A percentile compares a stretch with the other conserved stretches of the same genome.
These are phyloP conservation scores for Pseudochirops corinnae DNA, from an alignment of 2,797 vertebrate species.

Conservation along the genomic window DNA sequence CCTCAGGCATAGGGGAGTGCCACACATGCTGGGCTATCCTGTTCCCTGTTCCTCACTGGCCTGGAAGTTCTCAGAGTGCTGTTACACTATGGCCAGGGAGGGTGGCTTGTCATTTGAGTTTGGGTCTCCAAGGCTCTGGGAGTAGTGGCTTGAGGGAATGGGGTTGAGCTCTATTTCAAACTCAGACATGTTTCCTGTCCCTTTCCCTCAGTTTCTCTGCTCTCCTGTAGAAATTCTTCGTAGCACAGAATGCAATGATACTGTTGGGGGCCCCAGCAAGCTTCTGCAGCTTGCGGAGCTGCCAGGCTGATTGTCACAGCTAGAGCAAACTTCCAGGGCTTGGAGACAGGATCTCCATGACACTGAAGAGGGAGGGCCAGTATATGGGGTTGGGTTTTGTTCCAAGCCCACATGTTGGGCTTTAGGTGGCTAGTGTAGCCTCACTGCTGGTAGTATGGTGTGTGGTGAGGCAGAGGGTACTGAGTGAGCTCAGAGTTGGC, in stretches of 20 bases:
- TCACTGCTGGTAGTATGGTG: not conserved
- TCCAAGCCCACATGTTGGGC: not conserved
- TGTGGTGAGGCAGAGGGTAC: not conserved
- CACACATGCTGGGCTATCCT: not conserved
- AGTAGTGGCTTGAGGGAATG: not conserved
- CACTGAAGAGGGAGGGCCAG: not conserved
- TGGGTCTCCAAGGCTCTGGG: not conserved
- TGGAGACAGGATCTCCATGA: not conserved
- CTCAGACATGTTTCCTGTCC: not conserved
- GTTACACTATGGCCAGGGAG: too few relatives aligned
- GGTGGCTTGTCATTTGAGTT: not conserved
- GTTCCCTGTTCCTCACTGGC: not conserved
- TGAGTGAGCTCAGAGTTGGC: not conserved
- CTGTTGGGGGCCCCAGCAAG: not conserved
- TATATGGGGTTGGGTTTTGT: not conserved
- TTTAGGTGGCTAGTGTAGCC: not conserved
- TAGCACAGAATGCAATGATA: not conserved
- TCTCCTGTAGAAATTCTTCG: not conserved
- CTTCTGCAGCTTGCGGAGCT: not conserved
- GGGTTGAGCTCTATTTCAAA: not conserved
- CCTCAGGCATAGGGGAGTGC: not conserved
- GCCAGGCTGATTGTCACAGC: too few relatives aligned
- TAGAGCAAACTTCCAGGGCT: too few relatives aligned
- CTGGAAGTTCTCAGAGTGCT: too few relatives aligned
- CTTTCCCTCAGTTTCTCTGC: not conserved